Evolutionary conservation across 1,140 invertebrate genomes (phyloP).

Genomic region (Sitobion miscanthi): DNA sequence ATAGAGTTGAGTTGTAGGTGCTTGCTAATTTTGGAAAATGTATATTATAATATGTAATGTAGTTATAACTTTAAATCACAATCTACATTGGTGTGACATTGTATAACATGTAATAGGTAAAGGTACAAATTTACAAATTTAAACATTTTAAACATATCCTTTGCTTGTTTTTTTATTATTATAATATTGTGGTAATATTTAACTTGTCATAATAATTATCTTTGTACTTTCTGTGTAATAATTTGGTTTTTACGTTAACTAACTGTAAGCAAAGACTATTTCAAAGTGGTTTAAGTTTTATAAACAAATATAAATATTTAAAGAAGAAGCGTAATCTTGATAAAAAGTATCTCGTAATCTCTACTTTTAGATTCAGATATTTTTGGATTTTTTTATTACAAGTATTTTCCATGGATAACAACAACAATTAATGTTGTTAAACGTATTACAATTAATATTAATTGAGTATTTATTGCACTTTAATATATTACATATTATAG

Average conservation of each 20-base stretch:
- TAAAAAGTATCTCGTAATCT: neutral
- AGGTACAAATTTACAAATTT: too few species aligned
- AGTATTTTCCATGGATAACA: neutral
- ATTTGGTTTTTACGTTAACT: neutral
- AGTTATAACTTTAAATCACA: neutral
- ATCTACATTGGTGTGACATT: neutral
- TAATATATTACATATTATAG: too few species aligned
- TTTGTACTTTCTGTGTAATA: neutral
- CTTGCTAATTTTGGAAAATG: neutral
- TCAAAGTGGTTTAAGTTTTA: neutral
- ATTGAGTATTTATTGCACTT: too few species aligned
- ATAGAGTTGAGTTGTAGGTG: neutral
- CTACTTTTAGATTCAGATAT: neutral
- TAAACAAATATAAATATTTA: neutral
- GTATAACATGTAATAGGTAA: too few species aligned
- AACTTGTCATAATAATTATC: neutral
- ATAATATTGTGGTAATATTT: neutral
- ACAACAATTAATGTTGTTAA: neutral
- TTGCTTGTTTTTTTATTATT: neutral
- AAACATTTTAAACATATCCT: neutral
- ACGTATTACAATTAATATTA: neutral
- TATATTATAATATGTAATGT: neutral
- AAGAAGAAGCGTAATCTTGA: neutral
- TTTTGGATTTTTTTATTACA: neutral
- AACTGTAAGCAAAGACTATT: neutral